These are phyloP conservation scores for Saguinus imperator DNA, from an alignment of 2,113 vertebrate genomes.

Conservation along the genomic window DNA sequence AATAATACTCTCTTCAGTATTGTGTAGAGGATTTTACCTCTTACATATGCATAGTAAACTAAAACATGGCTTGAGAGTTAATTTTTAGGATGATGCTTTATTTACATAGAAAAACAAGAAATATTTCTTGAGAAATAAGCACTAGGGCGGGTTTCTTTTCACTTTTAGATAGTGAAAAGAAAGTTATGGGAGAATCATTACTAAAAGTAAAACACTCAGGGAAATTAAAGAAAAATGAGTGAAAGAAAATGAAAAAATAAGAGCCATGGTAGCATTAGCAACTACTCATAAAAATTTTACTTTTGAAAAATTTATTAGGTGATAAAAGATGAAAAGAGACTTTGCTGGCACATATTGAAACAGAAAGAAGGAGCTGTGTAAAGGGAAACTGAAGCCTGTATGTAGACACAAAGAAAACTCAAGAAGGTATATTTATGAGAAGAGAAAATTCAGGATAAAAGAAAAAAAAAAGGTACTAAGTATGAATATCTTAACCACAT, in stretches of 20 bases:
- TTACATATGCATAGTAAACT: neutral
- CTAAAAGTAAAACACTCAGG: neutral
- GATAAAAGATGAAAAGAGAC: conserved; percentile 59
- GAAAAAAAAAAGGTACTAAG: neutral
- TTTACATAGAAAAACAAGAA: conserved; percentile 54
- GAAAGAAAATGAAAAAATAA: neutral
- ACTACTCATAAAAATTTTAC: conserved; percentile 50
- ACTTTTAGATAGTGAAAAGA: neutral
- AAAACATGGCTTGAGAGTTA: conserved; percentile 8
- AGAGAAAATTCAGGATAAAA: conserved; percentile 17
- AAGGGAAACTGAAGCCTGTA: conserved; percentile 52
- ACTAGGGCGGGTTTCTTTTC: neutral
- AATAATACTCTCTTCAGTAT: neutral
- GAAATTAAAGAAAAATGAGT: conserved; percentile 36
- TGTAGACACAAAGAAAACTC: neutral
- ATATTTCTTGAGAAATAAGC: conserved; percentile 42
- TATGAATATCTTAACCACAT: conserved; percentile 37
- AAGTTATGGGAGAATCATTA: neutral
- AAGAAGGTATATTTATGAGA: conserved; percentile 43
- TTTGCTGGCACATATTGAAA: conserved; percentile 54
- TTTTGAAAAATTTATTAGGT: conserved; percentile 73
- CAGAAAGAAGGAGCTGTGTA: conserved; percentile 44
- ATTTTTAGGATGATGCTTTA: neutral
- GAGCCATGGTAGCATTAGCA: neutral
- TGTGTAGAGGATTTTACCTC: neutral